These are phyloP conservation scores for Coecobrya sp. DNA, from an alignment of 2,888 invertebrate species.

Conservation along the genomic window DNA sequence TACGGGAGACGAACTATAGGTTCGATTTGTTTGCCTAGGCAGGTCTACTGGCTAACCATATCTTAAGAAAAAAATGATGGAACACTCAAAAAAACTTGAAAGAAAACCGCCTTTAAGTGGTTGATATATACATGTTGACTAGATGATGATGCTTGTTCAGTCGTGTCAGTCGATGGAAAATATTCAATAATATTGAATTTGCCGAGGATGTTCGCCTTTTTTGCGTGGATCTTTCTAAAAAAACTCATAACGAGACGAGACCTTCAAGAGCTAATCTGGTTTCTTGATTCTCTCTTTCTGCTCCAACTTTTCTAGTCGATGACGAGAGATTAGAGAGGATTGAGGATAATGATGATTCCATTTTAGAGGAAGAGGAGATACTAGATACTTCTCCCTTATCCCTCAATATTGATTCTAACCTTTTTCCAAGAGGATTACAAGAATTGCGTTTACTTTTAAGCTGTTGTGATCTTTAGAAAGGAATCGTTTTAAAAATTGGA, in stretches of 20 bases:
- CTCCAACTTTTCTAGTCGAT: conserved; percentile 12
- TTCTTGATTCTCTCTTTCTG: conserved; percentile 55
- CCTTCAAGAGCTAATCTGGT: conserved; percentile 66
- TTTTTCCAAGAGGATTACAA: conserved; percentile 9
- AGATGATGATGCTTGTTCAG: conserved; percentile 31
- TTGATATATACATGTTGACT: conserved; percentile 1
- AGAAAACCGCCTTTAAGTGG: background rate
- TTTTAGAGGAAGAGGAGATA: background rate
- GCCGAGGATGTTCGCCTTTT: conserved; percentile 45
- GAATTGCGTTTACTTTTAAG: conserved; percentile 29
- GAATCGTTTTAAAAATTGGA: conserved; percentile 2
- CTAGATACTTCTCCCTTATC: background rate
- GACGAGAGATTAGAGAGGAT: conserved; percentile 47
- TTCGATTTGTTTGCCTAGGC: background rate
- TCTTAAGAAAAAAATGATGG: conserved; percentile 10
- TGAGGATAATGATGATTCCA: conserved; percentile 53
- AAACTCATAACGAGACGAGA: conserved; percentile 26
- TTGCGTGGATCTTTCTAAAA: conserved; percentile 15
- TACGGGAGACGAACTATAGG: background rate
- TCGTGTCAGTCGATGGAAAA: conserved; percentile 40
- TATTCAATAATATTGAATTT: conserved; percentile 69
- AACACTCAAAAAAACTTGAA: conserved; percentile 29
- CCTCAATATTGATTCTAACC: conserved; percentile 43
- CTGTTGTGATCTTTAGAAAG: conserved; percentile 12
- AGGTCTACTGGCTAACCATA: background rate